Conservation (phyloP, 2,113 vertebrate species). For the Pluvianellus socialis region DNA sequence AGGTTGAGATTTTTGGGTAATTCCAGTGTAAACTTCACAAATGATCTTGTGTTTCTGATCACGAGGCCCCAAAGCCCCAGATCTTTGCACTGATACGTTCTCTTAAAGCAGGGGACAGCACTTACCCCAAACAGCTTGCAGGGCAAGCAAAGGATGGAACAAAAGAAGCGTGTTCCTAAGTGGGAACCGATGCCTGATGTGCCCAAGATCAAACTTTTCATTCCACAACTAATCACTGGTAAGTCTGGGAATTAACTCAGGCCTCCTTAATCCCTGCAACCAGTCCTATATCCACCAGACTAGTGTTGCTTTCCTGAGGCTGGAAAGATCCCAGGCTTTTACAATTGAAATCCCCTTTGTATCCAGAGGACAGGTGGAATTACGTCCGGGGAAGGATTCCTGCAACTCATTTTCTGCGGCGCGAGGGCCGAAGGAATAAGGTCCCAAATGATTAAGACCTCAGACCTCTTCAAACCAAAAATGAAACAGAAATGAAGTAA, state of each 20-base stretch:
- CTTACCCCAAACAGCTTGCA: neutral
- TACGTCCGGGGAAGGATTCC: neutral
- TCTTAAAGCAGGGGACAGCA: neutral
- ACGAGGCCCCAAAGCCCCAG: neutral
- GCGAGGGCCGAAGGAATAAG: neutral
- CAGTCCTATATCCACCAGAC: neutral
- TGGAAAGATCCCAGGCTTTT: neutral
- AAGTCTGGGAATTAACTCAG: neutral
- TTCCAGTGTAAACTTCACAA: neutral
- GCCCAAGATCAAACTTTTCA: neutral
- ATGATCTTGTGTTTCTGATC: neutral
- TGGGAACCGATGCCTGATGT: neutral
- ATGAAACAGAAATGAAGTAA: neutral
- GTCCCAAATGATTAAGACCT: neutral
- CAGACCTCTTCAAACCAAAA: neutral
- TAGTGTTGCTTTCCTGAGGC: neutral
- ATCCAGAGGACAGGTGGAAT: neutral
- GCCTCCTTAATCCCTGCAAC: neutral
- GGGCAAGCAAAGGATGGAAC: neutral
- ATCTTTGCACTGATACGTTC: neutral
- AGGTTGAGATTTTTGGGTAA: neutral
- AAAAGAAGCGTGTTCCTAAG: neutral
- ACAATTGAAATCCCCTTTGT: fast-evolving
- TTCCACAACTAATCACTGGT: neutral
- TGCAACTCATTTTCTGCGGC: fast-evolving